These are phyloP conservation scores for Drosophila simulans DNA, from an alignment of 1,140 invertebrate species.

Conservation along the genomic window DNA sequence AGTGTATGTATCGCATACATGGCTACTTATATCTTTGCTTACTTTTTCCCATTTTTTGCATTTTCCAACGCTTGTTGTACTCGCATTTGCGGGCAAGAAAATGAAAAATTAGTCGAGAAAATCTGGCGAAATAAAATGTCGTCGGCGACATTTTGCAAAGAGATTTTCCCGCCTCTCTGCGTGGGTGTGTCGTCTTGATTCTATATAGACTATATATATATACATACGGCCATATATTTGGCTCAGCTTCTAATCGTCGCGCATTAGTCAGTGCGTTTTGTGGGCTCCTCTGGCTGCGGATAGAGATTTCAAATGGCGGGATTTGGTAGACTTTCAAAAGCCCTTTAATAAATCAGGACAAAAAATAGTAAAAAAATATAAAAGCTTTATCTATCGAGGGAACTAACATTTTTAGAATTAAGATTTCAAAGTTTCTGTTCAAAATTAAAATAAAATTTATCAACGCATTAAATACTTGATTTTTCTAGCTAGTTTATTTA, in stretches of 20 bases:
- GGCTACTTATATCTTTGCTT: not conserved
- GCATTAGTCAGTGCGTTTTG: constrained; percentile 70
- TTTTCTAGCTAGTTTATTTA: too few relatives aligned
- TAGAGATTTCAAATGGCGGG: not conserved
- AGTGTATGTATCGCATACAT: constrained; percentile 22
- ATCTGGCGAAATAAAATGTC: constrained; percentile 85
- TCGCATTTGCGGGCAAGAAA: constrained; percentile 63
- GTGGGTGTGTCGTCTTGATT: constrained; percentile 7
- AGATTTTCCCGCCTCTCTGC: constrained; percentile 45
- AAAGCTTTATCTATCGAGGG: too few relatives aligned
- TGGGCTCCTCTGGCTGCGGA: constrained; percentile 9
- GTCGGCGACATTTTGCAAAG: constrained; percentile 84
- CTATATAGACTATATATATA: constrained; percentile 14
- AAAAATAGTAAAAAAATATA: not conserved
- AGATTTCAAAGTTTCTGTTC: too few relatives aligned
- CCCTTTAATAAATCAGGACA: not conserved
- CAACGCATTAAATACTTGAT: not conserved
- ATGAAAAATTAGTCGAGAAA: constrained; percentile 84
- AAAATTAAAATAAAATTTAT: too few relatives aligned
- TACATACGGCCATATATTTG: constrained; percentile 40
- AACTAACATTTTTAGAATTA: too few relatives aligned
- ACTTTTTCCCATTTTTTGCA: constrained; percentile 5
- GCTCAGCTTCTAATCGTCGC: constrained; percentile 67
- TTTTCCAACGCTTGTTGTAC: constrained; percentile 28
- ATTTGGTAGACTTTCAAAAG: not conserved